Conservation (phyloP, 2,113 vertebrate species). For the Sander lucioperca region DNA sequence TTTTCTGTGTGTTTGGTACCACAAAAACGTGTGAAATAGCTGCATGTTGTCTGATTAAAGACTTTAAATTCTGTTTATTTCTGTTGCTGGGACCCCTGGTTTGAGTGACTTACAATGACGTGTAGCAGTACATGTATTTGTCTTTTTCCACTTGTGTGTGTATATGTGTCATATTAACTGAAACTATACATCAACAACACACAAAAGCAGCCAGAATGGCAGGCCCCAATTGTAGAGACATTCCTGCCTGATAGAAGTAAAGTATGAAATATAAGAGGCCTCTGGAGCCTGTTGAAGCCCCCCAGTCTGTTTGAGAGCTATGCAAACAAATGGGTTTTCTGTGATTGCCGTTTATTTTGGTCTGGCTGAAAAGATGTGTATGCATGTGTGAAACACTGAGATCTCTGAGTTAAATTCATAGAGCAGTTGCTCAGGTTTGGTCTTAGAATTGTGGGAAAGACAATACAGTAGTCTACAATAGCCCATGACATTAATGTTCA, state of each 20-base stretch:
- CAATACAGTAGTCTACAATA: background rate
- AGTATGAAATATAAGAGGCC: conserved; percentile 40
- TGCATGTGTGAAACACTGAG: conserved; percentile 24
- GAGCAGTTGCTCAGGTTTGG: conserved; percentile 14
- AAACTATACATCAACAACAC: conserved; percentile 11
- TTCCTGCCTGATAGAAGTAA: conserved; percentile 27
- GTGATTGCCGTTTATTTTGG: conserved; percentile 58
- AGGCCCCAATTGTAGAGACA: background rate
- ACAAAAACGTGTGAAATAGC: background rate
- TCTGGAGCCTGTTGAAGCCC: conserved; percentile 15
- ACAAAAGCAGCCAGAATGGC: conserved; percentile 17
- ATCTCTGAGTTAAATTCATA: background rate
- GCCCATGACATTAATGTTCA: background rate
- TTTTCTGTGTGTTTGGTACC: background rate
- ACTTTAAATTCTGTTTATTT: background rate
- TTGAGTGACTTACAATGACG: background rate
- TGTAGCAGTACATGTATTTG: conserved; percentile 3
- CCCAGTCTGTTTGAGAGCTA: conserved; percentile 23
- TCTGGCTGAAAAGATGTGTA: conserved; percentile 24
- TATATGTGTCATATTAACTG: background rate
- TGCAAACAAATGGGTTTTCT: conserved; percentile 55
- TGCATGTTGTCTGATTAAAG: background rate
- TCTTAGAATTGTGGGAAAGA: background rate
- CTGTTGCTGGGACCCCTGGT: background rate
- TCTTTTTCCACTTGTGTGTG: conserved; percentile 3